Evolutionary conservation across 2,113 vertebrate species (phyloP).

Genomic region (western clawed frog (Xenopus tropicalis)): DNA sequence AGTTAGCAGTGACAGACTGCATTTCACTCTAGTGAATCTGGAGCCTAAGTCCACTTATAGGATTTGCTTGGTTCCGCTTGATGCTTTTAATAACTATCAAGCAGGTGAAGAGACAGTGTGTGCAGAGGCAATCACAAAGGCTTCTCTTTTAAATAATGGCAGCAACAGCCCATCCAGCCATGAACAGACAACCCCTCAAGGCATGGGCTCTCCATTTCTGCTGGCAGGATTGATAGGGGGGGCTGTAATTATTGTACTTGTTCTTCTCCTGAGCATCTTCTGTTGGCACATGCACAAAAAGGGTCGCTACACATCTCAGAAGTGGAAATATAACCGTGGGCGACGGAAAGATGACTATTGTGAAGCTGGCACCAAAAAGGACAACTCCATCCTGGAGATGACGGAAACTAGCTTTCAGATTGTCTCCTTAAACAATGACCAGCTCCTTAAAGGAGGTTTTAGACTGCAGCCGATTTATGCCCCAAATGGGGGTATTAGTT

Average conservation of each 20-base stretch:
- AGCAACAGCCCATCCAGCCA: slow-evolving; percentile 78
- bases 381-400: slow-evolving; percentile 99
- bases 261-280: slow-evolving; percentile 87
- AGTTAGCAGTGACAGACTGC: slow-evolving; percentile 81
- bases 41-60: slow-evolving; percentile 88
- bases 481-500: slow-evolving; percentile 94
- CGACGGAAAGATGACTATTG: slow-evolving; percentile 99
- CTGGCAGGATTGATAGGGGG: slow-evolving; percentile 92
- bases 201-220: slow-evolving; percentile 84
- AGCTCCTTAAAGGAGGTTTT: slow-evolving; percentile 98
- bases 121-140: slow-evolving; percentile 82
- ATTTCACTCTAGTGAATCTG: slow-evolving; percentile 75
- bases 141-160: slow-evolving; percentile 66
- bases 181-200: slow-evolving; percentile 82
- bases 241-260: slow-evolving; percentile 83
- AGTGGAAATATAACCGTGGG: slow-evolving; percentile 97
- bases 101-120: slow-evolving; percentile 88
- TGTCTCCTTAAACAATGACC: slow-evolving; percentile 98
- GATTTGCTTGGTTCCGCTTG: slow-evolving; percentile 90
- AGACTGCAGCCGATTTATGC: slow-evolving; percentile 98
- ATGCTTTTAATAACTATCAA: slow-evolving; percentile 83
- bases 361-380: slow-evolving; percentile 97
- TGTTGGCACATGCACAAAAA: slow-evolving; percentile 99
- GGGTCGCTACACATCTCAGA: slow-evolving; percentile 85
- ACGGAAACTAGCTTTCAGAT: slow-evolving; percentile 99